phyloP scores from a whole-genome alignment of 2,797 vertebrate species.

The Tamandua tetradactyla region DNA sequence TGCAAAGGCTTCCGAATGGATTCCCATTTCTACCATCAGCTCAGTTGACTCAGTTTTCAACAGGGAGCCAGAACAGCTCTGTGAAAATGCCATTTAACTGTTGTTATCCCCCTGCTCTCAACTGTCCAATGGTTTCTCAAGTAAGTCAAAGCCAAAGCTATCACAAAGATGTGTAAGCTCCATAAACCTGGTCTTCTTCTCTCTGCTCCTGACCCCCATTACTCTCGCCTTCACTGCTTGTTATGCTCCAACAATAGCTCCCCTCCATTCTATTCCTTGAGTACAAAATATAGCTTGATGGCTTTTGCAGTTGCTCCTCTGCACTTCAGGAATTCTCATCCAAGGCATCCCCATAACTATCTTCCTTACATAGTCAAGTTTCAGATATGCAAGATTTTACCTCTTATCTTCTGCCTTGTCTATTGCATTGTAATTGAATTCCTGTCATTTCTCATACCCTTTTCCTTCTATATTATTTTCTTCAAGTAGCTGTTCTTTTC shows the following conservation, averaged over 20 bases:
- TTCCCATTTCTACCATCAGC: neutral
- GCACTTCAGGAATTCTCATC: neutral
- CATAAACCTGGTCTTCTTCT: no score
- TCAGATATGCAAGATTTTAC: neutral
- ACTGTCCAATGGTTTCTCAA: no score
- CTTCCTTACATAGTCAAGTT: neutral
- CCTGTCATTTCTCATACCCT: neutral
- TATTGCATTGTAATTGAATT: neutral
- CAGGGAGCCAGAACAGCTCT: neutral
- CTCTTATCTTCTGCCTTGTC: neutral
- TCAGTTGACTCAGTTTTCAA: neutral
- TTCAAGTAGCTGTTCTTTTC: neutral
- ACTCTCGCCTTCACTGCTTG: neutral
- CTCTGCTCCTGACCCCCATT: neutral
- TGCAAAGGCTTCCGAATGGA: neutral
- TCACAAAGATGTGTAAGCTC: neutral
- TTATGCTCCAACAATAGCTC: fast-evolving
- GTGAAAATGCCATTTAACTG: neutral
- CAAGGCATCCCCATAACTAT: neutral
- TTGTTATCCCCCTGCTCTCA: neutral
- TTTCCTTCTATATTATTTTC: neutral
- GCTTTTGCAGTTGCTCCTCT: neutral
- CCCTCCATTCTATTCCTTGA: neutral
- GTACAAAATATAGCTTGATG: neutral
- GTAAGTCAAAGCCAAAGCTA: neutral